Conservation (phyloP, 2,888 invertebrate genomes). For the Tanypteryx hageni region DNA sequence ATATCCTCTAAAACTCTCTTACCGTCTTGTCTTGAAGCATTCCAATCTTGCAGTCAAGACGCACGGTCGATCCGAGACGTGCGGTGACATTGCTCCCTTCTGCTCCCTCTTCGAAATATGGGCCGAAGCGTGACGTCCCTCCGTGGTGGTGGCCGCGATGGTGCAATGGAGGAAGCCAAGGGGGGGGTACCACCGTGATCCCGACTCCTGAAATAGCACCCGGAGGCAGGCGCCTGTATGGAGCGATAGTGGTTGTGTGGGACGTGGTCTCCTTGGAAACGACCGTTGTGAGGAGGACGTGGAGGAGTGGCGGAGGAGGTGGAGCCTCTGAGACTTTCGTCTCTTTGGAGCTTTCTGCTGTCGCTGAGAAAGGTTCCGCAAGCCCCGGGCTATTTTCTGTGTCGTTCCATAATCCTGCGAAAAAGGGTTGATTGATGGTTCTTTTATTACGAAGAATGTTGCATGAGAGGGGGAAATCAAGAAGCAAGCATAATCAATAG, state of each 20-base stretch:
- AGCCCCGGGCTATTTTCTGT: background rate
- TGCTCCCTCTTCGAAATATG: slow-evolving; percentile 80
- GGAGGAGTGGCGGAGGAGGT: background rate
- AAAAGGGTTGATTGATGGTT: background rate
- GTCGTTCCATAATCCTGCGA: slow-evolving; percentile 18
- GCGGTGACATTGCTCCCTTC: slow-evolving; percentile 78
- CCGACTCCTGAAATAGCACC: background rate
- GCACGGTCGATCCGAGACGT: slow-evolving; percentile 78
- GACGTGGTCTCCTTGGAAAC: background rate
- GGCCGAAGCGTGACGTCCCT: slow-evolving; percentile 75
- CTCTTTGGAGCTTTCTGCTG: background rate
- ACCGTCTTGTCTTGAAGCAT: slow-evolving; percentile 80
- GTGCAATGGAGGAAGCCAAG: slow-evolving; percentile 27
- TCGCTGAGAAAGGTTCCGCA: background rate
- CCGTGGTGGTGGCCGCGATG: slow-evolving; percentile 69
- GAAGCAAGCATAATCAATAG: too few species aligned
- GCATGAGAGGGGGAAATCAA: background rate
- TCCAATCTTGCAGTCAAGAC: slow-evolving; percentile 80
- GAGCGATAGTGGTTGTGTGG: background rate
- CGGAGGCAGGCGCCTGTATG: background rate
- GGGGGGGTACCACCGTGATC: background rate
- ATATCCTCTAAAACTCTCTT: slow-evolving; percentile 70
- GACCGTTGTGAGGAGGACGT: background rate
- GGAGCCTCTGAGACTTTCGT: background rate
- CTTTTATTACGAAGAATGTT: background rate